These are phyloP conservation scores for Empidonax alnorum DNA, from an alignment of 2,113 vertebrate species.

Conservation along the genomic window DNA sequence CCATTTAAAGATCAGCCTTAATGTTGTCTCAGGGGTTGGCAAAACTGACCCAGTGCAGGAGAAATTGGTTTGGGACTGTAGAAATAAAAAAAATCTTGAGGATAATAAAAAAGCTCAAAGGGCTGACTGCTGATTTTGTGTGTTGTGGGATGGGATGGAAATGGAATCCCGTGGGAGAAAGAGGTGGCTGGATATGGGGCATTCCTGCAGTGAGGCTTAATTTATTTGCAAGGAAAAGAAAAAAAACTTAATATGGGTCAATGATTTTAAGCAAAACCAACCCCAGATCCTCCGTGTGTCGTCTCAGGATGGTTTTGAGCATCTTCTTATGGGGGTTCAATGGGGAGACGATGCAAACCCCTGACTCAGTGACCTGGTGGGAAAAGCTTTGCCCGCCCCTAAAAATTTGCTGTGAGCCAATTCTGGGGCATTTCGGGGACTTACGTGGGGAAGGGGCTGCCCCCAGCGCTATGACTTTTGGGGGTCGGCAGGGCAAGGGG, in stretches of 20 bases:
- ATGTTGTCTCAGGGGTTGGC: background rate
- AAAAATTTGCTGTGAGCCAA: background rate
- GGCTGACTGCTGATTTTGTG: background rate
- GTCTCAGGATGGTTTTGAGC: accelerated
- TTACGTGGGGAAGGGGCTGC: too few relatives aligned
- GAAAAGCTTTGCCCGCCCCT: background rate
- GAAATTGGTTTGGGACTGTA: background rate
- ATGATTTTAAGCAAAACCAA: background rate
- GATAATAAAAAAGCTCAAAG: accelerated
- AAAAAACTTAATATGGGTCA: background rate
- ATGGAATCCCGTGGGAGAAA: background rate
- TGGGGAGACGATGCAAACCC: background rate
- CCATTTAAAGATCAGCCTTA: background rate
- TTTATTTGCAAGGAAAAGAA: background rate
- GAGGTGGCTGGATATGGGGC: background rate
- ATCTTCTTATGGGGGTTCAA: background rate
- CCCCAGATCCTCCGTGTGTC: background rate
- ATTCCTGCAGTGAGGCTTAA: background rate
- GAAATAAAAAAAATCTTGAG: background rate
- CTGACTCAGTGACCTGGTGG: background rate
- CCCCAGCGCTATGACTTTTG: background rate
- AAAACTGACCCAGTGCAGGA: accelerated
- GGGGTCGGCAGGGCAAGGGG: background rate
- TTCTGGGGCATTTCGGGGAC: background rate
- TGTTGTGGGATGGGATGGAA: background rate